Conservation (phyloP, 2,113 vertebrate species). For the Gasterosteus nipponicus region DNA sequence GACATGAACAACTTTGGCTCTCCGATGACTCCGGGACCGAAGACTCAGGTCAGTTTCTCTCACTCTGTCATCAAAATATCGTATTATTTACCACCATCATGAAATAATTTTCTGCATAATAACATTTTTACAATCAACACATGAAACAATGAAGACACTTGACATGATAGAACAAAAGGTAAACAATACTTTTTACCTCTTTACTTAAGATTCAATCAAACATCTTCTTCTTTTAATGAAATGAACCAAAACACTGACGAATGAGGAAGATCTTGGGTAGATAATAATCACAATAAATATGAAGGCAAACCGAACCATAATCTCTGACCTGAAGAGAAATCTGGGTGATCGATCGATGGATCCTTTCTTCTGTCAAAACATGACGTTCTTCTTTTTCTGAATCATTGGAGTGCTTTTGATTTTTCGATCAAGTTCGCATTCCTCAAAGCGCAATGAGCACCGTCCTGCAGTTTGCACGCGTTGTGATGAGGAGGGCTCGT, state of each 20-base stretch:
- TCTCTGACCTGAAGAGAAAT: background rate
- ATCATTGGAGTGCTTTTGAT: background rate
- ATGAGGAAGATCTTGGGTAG: background rate
- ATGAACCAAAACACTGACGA: background rate
- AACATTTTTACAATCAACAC: background rate
- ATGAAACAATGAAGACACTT: too few relatives aligned
- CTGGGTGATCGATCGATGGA: background rate
- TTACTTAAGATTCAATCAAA: background rate
- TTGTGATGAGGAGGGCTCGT: background rate
- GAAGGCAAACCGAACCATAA: background rate
- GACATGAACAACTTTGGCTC: conserved; percentile 94
- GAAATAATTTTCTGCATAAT: background rate
- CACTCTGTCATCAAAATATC: background rate
- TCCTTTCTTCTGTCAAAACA: background rate
- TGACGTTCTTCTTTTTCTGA: background rate
- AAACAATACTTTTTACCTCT: background rate
- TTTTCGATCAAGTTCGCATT: background rate
- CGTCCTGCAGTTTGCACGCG: background rate
- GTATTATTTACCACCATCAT: background rate
- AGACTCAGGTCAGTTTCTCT: conserved; percentile 87
- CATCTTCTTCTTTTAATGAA: background rate
- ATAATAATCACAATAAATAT: background rate
- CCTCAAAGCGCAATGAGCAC: background rate
- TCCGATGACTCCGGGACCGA: conserved; percentile 96
- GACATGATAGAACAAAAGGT: background rate